Evolutionary conservation across 2,113 vertebrate species (phyloP).

Genomic region (Colinus virginianus): DNA sequence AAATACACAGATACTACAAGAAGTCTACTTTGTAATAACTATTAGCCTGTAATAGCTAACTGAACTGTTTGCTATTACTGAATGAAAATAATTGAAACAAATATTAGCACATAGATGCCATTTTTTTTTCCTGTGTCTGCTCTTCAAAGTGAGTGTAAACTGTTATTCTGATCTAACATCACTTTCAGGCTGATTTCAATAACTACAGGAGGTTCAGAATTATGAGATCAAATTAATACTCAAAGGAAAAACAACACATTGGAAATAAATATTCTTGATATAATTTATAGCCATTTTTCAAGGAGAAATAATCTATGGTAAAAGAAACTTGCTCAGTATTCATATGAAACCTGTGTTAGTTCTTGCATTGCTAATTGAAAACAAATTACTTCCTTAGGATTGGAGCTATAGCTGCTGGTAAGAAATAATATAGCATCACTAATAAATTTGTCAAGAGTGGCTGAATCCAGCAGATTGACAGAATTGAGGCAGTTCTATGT

Average conservation of each 20-base stretch:
- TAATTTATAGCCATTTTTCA: not conserved
- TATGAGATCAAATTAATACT: not conserved
- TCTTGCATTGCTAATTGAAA: not conserved
- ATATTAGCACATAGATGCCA: not conserved
- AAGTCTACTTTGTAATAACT: conserved; percentile 28
- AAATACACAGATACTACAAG: not conserved
- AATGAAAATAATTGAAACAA: not conserved
- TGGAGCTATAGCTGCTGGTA: not conserved
- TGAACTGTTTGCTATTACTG: not conserved
- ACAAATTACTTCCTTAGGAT: not conserved
- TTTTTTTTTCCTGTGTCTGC: not conserved
- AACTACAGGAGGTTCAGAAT: not conserved
- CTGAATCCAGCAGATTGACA: not conserved
- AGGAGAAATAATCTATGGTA: not conserved
- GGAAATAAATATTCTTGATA: not conserved
- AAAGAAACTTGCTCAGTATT: not conserved
- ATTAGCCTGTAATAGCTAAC: not conserved
- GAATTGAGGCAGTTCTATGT: not conserved
- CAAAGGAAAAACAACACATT: not conserved
- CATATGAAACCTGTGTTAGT: not conserved
- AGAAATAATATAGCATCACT: not conserved
- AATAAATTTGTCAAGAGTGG: not conserved
- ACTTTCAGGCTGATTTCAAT: not conserved
- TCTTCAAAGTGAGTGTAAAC: not conserved
- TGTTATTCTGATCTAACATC: not conserved